Evolutionary conservation across 2,797 vertebrate species (phyloP), one percentile per base, ranked within the genome.

Genomic region (Phrynocephalus forsythii): DNA sequence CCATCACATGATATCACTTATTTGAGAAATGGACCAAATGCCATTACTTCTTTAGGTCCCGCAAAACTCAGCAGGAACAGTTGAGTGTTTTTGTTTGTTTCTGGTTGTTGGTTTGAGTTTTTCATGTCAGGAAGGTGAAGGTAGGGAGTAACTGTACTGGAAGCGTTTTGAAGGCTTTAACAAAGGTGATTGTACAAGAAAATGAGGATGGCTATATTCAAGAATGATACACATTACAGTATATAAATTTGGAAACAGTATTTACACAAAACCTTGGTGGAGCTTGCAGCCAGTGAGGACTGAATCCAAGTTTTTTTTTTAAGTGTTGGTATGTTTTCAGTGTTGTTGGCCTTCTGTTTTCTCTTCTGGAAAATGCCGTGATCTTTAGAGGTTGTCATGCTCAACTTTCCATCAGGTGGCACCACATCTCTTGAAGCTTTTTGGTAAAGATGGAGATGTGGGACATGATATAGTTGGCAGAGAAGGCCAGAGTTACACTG

Each of bases 191-290:
- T 56, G 52, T 56, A 0, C 52, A 56, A 56, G 52, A 75, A 28
- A 75, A 84, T 1, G 1, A 33, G 16, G 22, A 9, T 56, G 10
- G 16, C 6, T 60, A 10, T 66, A 52, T 16, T 7, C 80, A 38
- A 22, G 66, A 26, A 30, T 86, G 79, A 2, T 6, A n/a, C 9
- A 0, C 13, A 15, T 44, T 44, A 44, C 38, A 44, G 48, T 9
- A 33, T 79, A 26, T 30, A 85, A 6, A 7, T 24, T 83, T 87
- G 60, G 56, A 86, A 44, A 63, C 67, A 67, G 44, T 87, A 71
- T 93, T 92, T 83, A 38, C 52, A 84, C 85, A 60, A 85, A 90
- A 77, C 85, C 50, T 81, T 20, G 82, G 0, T 88, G 24, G 87
- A 0, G 1, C 79, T 85, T 91, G 18, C 18, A n/a, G 84, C 56